Percentiles rank a stretch among this genome's conserved stretches.
Evolutionary conservation across 2,113 vertebrate genomes (phyloP).

Genomic region (Heptranchias perlo): DNA sequence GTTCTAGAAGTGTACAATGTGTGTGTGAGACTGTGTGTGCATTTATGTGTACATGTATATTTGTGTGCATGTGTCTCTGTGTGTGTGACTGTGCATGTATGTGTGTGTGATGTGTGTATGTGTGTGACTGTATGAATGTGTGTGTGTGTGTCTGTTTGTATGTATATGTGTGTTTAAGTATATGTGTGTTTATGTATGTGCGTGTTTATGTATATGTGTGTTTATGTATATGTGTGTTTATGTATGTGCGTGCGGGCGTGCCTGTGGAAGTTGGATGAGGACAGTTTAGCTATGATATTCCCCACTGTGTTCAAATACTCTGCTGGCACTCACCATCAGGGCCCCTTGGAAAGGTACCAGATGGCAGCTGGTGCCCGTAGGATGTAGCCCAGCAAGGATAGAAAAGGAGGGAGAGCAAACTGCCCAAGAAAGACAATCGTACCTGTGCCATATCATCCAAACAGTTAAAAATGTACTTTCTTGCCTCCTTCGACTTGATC

Average conservation of each 20-base stretch:
- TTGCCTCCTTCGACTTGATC: slow-evolving; percentile 94
- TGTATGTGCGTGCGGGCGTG: background rate
- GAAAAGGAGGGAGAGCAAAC: background rate
- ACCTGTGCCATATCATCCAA: slow-evolving; percentile 97
- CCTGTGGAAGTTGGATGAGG: background rate
- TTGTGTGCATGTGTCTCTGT: background rate
- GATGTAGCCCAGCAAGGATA: background rate
- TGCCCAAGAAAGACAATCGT: slow-evolving; percentile 44
- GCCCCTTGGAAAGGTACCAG: background rate
- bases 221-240: too few relatives aligned
- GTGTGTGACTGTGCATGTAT: too few relatives aligned
- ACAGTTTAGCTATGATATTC: background rate
- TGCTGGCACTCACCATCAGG: background rate
- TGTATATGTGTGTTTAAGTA: background rate
- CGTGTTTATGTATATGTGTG: too few relatives aligned
- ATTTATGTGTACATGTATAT: background rate
- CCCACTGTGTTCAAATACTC: background rate
- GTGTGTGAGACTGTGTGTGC: background rate
- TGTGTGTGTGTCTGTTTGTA: background rate
- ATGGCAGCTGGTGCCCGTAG: background rate
- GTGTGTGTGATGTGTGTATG: too few relatives aligned
- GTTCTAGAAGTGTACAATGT: background rate
- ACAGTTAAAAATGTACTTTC: slow-evolving; percentile 97
- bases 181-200: too few relatives aligned
- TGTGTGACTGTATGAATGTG: background rate